phyloP scores from a whole-genome alignment of 2,797 vertebrate genomes.

The Poecilia gillii region DNA sequence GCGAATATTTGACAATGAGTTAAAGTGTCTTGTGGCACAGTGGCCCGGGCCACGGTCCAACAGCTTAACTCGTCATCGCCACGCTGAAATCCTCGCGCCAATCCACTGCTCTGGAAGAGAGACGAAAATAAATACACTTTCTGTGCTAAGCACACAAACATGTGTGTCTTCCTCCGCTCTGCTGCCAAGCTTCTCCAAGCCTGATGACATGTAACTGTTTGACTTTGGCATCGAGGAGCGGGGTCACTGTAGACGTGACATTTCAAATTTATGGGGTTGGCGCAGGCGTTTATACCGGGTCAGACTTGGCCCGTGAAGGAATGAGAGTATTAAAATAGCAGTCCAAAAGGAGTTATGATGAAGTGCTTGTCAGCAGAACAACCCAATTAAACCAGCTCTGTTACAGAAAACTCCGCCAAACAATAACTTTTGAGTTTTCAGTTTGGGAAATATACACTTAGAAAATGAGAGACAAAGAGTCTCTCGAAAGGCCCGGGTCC shows the following conservation, averaged over 20 bases:
- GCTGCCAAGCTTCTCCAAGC: constrained; percentile 54
- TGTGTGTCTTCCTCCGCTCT: constrained; percentile 15
- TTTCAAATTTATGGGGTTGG: constrained; percentile 53
- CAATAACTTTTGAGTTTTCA: constrained; percentile 26
- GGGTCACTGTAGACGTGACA: constrained; percentile 46
- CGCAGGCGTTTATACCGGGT: constrained; percentile 35
- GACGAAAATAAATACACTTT: constrained; percentile 40
- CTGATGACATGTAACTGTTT: constrained; percentile 56
- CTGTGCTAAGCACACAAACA: constrained; percentile 28
- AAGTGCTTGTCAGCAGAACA: constrained; percentile 31
- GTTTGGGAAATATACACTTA: constrained; percentile 41
- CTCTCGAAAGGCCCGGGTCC: constrained; percentile 18
- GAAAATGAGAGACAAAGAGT: constrained; percentile 21
- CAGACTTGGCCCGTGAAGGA: constrained; percentile 26
- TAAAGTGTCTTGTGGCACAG: constrained; percentile 44
- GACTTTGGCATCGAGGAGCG: constrained; percentile 51
- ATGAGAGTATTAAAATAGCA: constrained; percentile 50
- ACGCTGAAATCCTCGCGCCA: constrained; percentile 46
- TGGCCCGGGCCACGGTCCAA: constrained; percentile 55
- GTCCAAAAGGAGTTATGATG: constrained; percentile 45
- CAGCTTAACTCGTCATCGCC: constrained; percentile 53
- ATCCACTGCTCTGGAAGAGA: constrained; percentile 48
- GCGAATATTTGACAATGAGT: constrained; percentile 36
- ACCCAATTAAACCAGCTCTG: constrained; percentile 30
- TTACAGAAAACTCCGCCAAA: constrained; percentile 29